Base-by-base conservation (phyloP, 1,140 invertebrate genomes). In the Fopius arisanus region DNA sequence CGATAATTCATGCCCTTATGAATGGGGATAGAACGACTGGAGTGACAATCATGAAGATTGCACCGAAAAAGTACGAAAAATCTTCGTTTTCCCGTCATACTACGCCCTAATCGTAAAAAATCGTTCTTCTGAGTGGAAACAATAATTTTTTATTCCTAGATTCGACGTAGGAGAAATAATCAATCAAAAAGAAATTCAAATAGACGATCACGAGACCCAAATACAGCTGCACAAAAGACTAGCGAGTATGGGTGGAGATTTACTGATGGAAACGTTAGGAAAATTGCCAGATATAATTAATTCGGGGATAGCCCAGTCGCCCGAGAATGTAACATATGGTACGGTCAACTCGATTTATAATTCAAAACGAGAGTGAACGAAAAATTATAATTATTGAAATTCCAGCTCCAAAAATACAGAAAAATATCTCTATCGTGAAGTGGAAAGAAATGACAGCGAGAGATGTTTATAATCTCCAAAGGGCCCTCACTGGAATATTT, bases 161-260 rank as follows among this genome's bases (percentile, higher is more conserved):
- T 98, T 97, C 91, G 97, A 98, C 89, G 88, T 94, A 78, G 96
- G 96, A 70, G 92, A 96, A 79, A 92, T 97, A 75, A 84, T 97
- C 74, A 83, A 89, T 19, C 93, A 95, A 84, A 84, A 90, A 81
- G 84, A 88, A 81, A 83, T 94, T 51, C 10, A 85, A 69, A 91
- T 98, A 67, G 80, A 85, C 48, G 80, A 89, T 19, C 82, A 93
- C 79, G 90, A 92, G 75, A 91, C 90, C 31, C 88, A 93, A 79
- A 90, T 91, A 33, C 90, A 96, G 78, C 85, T 98, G 62, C 89
- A 91, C 77, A 75, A 88, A 6, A 88, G 89, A 72, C 82, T 97
- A 74, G 91, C 94, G 0, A 83, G 89, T 33, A 80, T 93, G 77
- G 96, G 96, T 41, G 92, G 92, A 6, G 78, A 92, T 73, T 87